Evolutionary conservation across 2,797 vertebrate genomes (phyloP).

Genomic region (Etheostoma perlongum): DNA sequence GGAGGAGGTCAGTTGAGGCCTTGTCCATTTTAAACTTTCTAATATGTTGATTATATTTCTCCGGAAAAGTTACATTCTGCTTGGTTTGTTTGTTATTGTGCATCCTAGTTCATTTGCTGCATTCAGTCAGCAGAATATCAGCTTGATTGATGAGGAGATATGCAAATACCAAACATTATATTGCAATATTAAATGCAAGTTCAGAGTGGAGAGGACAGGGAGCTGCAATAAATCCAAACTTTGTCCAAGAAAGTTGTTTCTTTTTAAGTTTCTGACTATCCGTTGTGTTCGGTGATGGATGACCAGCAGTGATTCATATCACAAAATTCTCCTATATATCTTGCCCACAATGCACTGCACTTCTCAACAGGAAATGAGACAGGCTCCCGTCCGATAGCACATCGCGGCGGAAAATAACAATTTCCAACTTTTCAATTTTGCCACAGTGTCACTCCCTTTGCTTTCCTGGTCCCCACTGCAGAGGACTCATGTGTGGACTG

Average conservation of each 20-base stretch:
- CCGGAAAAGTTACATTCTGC: constrained; percentile 15
- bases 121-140: background rate
- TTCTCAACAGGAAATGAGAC: constrained; percentile 79
- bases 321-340: constrained; percentile 54
- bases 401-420: constrained; percentile 50
- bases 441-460: constrained; percentile 45
- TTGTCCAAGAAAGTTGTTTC: constrained; percentile 47
- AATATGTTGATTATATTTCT: constrained; percentile 36
- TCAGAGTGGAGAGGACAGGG: background rate
- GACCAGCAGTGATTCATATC: constrained; percentile 68
- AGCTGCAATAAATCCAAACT: constrained; percentile 25
- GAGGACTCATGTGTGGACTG: constrained; percentile 42
- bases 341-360: constrained; percentile 71
- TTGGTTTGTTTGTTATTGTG: background rate
- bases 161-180: constrained; percentile 2
- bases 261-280: constrained; percentile 25
- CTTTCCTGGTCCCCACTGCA: constrained; percentile 30
- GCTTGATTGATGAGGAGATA: constrained; percentile 25
- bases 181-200: constrained; percentile 8
- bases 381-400: constrained; percentile 56
- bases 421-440: constrained; percentile 74
- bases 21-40: constrained; percentile 46
- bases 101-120: background rate
- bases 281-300: constrained; percentile 68
- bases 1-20: constrained; percentile 41